These are phyloP conservation scores for Thaumatotibia leucotreta DNA, from an alignment of 1,140 invertebrate genomes.

Conservation along the genomic window DNA sequence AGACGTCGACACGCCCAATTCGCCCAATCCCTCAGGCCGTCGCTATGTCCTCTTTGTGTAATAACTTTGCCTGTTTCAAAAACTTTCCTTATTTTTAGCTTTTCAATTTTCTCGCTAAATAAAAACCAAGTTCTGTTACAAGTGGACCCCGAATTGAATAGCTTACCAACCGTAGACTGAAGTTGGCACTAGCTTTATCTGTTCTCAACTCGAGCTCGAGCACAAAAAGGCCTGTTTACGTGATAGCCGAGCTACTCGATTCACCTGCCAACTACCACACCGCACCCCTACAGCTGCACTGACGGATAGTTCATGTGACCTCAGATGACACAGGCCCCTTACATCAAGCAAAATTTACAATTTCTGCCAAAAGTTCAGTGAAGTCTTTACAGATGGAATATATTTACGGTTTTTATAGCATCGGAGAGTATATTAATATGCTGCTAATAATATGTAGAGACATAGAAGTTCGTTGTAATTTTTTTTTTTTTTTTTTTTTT, in stretches of 20 bases:
- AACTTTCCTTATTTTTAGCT: background rate
- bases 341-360: background rate
- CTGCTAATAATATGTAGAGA: no score
- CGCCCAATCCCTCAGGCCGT: background rate
- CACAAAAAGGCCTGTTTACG: conserved; percentile 10
- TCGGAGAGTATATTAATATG: no score
- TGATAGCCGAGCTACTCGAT: conserved; percentile 3
- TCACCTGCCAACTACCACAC: conserved; percentile 7
- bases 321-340: background rate
- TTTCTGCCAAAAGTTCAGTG: no score
- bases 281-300: background rate
- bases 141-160: background rate
- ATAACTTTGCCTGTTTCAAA: background rate
- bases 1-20: background rate
- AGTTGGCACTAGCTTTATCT: conserved; percentile 11
- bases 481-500: no score
- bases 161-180: background rate
- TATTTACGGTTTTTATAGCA: no score
- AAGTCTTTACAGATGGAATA: no score
- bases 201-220: background rate
- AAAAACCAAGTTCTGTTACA: background rate
- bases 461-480: no score
- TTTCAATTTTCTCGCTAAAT: background rate
- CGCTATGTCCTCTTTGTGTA: no score
- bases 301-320: background rate